These are phyloP conservation scores for Megathymus violae DNA, from an alignment of 1,140 invertebrate genomes.

Conservation along the genomic window DNA sequence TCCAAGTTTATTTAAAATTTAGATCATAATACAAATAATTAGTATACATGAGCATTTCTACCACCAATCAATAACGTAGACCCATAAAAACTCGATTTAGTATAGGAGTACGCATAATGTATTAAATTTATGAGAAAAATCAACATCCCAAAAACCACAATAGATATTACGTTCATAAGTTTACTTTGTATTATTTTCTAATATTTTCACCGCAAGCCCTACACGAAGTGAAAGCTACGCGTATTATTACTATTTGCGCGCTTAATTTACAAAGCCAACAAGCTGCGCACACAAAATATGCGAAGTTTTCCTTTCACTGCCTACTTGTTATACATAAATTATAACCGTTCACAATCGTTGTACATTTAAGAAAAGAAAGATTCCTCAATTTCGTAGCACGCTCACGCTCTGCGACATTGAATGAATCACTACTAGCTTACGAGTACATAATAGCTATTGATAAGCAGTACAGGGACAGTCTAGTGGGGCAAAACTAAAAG, in stretches of 20 bases:
- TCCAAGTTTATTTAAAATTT: too few species aligned
- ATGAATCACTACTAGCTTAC: conserved; percentile 1
- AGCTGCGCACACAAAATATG: conserved; percentile 37
- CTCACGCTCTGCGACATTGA: conserved; percentile 2
- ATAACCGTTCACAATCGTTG: conserved; percentile 15
- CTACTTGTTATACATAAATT: conserved; percentile 28
- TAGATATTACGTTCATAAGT: not conserved
- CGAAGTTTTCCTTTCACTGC: conserved; percentile 39
- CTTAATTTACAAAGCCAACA: conserved; percentile 53
- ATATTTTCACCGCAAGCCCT: conserved; percentile 51
- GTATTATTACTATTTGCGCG: conserved; percentile 40
- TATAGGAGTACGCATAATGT: too few species aligned
- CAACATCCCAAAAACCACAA: not conserved
- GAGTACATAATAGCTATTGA: too few species aligned
- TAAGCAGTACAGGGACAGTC: too few species aligned
- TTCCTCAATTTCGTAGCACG: conserved; percentile 11
- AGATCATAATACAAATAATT: too few species aligned
- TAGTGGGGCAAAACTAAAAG: too few species aligned
- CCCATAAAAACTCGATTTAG: too few species aligned
- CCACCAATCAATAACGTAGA: too few species aligned
- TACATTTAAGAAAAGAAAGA: conserved; percentile 9
- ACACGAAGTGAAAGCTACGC: conserved; percentile 45
- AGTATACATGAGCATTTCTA: too few species aligned
- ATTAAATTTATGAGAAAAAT: conserved; percentile 2
- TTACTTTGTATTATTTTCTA: conserved; percentile 25